A percentile compares a stretch with the other conserved stretches of the same genome.
Conservation (phyloP, 2,888 invertebrate species). For the Caenorhabditis parvicauda region DNA sequence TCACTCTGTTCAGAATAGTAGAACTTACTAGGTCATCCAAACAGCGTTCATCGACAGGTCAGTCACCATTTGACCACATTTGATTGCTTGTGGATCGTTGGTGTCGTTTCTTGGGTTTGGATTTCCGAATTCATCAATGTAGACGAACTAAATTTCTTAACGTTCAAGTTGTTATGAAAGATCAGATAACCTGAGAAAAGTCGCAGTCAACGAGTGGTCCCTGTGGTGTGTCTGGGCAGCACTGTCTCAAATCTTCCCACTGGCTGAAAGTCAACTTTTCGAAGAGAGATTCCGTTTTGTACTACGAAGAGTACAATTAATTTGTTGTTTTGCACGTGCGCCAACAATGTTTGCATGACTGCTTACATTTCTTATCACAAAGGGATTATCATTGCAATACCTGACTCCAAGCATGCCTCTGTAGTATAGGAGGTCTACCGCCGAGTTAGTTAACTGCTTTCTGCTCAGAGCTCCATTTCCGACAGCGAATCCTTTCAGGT, state of each 20-base stretch:
- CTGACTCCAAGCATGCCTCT: slow-evolving; percentile 45
- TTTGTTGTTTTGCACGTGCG: neutral
- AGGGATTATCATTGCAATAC: slow-evolving; percentile 13
- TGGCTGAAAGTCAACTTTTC: slow-evolving; percentile 15
- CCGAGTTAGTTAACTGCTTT: slow-evolving; percentile 43
- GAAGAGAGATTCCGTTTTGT: neutral
- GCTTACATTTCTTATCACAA: neutral
- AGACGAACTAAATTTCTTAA: slow-evolving; percentile 12
- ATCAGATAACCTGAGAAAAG: slow-evolving; percentile 27
- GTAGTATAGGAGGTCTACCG: slow-evolving; percentile 46
- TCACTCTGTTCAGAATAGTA: neutral
- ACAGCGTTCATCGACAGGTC: slow-evolving; percentile 26
- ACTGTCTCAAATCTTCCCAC: slow-evolving; percentile 32
- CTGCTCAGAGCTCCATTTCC: slow-evolving; percentile 57
- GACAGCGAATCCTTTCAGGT: slow-evolving; percentile 54
- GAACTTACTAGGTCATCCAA: slow-evolving; percentile 33
- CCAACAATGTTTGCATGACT: too few species aligned
- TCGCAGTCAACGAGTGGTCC: slow-evolving; percentile 37
- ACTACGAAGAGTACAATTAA: neutral
- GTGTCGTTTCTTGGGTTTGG: slow-evolving; percentile 18
- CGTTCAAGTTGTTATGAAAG: neutral
- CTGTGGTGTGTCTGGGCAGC: slow-evolving; percentile 30
- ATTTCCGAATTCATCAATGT: slow-evolving; percentile 28
- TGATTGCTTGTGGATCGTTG: slow-evolving; percentile 11
- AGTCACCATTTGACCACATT: slow-evolving; percentile 40